A percentile compares a stretch with the other conserved stretches of the same genome.
These are phyloP conservation scores for Platyrinchus mystaceus DNA, from an alignment of 2,797 vertebrate species.

Conservation along the genomic window DNA sequence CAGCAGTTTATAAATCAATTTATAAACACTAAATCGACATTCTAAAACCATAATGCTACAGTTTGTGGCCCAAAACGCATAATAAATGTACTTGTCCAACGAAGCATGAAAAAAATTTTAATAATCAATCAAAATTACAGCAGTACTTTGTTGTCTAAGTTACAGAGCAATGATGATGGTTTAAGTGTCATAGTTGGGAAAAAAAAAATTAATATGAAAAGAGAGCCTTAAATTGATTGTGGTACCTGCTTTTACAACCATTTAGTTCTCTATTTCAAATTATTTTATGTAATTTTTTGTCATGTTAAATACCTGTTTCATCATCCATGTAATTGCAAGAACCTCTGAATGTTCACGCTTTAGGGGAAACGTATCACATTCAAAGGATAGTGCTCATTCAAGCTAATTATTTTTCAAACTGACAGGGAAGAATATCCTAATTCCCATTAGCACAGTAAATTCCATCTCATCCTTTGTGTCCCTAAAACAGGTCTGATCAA, in stretches of 20 bases:
- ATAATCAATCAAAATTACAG: background rate
- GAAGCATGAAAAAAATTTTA: background rate
- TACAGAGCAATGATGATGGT: background rate
- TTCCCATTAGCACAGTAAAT: constrained; percentile 61
- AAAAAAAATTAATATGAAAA: background rate
- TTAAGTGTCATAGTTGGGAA: background rate
- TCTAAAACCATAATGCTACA: background rate
- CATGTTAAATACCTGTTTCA: background rate
- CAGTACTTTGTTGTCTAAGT: background rate
- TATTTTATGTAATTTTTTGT: background rate
- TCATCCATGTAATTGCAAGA: constrained; percentile 18
- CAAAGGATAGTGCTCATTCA: constrained; percentile 42
- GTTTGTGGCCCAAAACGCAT: background rate
- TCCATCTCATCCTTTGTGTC: background rate
- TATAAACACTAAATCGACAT: background rate
- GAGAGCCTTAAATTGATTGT: background rate
- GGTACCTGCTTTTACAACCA: background rate
- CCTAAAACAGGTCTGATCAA: background rate
- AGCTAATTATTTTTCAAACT: constrained; percentile 56
- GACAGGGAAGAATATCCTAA: constrained; percentile 51
- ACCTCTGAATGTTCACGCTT: background rate
- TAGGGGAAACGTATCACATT: background rate
- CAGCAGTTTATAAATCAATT: background rate
- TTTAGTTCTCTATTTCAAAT: background rate
- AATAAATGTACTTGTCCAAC: background rate